Evolutionary conservation across 2,888 invertebrate genomes (phyloP).

Genomic region (Trimorus sp.): DNA sequence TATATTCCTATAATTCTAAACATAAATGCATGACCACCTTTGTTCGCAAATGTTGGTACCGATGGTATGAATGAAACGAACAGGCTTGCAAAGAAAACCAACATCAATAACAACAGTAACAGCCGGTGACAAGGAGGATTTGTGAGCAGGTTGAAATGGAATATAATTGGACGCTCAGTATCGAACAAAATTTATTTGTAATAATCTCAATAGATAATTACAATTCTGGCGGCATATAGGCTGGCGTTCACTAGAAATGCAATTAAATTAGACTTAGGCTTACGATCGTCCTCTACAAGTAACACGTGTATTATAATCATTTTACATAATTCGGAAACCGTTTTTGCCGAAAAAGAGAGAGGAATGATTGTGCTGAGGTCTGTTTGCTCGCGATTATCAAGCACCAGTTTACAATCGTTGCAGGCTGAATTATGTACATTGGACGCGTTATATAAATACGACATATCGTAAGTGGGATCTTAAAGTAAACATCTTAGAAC

Average conservation of each 20-base stretch:
- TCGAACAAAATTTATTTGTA: conserved; percentile 61
- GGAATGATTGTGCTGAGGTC: too few species aligned
- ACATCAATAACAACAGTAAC: conserved; percentile 11
- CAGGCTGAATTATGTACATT: conserved; percentile 50
- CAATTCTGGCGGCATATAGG: conserved; percentile 27
- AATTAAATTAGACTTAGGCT: conserved; percentile 31
- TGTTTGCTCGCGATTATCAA: too few species aligned
- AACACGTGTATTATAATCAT: conserved; percentile 32
- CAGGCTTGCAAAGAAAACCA: conserved; percentile 15
- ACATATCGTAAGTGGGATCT: conserved; percentile 32
- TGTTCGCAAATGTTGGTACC: background rate
- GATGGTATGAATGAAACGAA: conserved; percentile 3
- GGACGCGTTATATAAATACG: conserved; percentile 37
- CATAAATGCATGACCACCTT: too few species aligned
- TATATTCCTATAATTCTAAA: too few species aligned
- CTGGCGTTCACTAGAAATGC: conserved; percentile 26
- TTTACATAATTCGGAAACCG: conserved; percentile 34
- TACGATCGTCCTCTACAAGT: background rate
- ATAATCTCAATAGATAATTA: conserved; percentile 60
- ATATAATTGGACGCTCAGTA: conserved; percentile 61
- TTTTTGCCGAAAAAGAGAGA: too few species aligned
- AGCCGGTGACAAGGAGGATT: conserved; percentile 40
- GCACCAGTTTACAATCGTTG: background rate
- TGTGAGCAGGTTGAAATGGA: conserved; percentile 61
- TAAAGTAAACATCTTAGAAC: conserved; percentile 40